Evolutionary conservation across 1,140 invertebrate genomes (phyloP).

Genomic region (Proctacanthus coquilletti): DNA sequence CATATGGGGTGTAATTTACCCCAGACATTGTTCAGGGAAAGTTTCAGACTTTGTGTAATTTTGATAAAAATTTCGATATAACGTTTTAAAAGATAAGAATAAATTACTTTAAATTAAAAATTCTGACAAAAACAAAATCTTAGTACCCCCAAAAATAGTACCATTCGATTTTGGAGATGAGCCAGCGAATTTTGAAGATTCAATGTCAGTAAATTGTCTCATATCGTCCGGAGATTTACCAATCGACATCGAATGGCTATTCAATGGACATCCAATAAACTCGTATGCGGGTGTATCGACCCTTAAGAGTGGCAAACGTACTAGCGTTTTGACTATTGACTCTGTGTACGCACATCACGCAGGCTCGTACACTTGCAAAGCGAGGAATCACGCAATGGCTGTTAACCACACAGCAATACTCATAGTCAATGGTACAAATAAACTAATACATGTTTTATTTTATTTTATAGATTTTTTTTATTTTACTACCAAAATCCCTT

Average conservation of each 20-base stretch:
- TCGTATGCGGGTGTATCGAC: constrained; percentile 24
- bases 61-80: not conserved
- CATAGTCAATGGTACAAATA: constrained; percentile 36
- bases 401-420: constrained; percentile 36
- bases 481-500: not conserved
- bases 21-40: too few relatives aligned
- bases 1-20: too few relatives aligned
- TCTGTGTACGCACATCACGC: constrained; percentile 42
- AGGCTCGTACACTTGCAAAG: constrained; percentile 49
- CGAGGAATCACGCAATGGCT: constrained; percentile 40
- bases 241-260: constrained; percentile 40
- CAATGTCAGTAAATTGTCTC: constrained; percentile 47
- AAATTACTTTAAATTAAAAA: constrained; percentile 57
- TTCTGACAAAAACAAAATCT: constrained; percentile 27
- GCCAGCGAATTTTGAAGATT: constrained; percentile 43
- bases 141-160: constrained; percentile 38
- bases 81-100: too few relatives aligned
- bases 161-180: constrained; percentile 44
- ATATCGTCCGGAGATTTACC: constrained; percentile 49
- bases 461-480: not conserved
- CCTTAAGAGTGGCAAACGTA: constrained; percentile 32
- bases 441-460: not conserved
- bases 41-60: too few relatives aligned
- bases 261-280: constrained; percentile 30
- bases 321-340: constrained; percentile 36